A percentile compares a stretch with the other conserved stretches of the same genome.
Evolutionary conservation across 2,113 vertebrate species (phyloP).

Genomic region (Coptodon rendalli): DNA sequence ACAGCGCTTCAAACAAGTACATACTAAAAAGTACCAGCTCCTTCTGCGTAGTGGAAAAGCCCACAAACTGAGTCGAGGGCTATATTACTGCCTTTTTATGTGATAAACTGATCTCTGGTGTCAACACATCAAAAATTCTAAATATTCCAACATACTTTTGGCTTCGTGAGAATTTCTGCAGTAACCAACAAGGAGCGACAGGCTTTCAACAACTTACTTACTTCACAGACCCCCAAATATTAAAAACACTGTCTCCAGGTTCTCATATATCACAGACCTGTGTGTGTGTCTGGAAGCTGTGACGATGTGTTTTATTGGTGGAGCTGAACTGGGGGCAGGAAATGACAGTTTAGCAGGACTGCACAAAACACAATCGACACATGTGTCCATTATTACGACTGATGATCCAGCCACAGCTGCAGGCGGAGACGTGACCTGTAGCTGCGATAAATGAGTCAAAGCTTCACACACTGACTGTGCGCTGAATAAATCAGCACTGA

Average conservation of each 20-base stretch:
- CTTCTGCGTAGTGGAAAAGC: not conserved
- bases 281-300: not conserved
- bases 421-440: not conserved
- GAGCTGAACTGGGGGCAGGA: not conserved
- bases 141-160: not conserved
- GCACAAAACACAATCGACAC: accelerated
- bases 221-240: not conserved
- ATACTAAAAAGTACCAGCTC: accelerated
- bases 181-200: not conserved
- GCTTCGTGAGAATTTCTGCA: not conserved
- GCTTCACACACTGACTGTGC: not conserved
- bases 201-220: accelerated
- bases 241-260: not conserved
- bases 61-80: not conserved
- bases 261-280: not conserved
- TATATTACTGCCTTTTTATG: not conserved
- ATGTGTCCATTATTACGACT: not conserved
- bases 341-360: not conserved
- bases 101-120: not conserved
- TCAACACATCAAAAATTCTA: not conserved
- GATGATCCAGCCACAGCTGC: not conserved
- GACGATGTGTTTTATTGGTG: not conserved
- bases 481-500: not conserved
- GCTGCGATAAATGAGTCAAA: not conserved
- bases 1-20: not conserved